phyloP scores from a whole-genome alignment of 2,113 vertebrate genomes.

The Cololabis saira region DNA sequence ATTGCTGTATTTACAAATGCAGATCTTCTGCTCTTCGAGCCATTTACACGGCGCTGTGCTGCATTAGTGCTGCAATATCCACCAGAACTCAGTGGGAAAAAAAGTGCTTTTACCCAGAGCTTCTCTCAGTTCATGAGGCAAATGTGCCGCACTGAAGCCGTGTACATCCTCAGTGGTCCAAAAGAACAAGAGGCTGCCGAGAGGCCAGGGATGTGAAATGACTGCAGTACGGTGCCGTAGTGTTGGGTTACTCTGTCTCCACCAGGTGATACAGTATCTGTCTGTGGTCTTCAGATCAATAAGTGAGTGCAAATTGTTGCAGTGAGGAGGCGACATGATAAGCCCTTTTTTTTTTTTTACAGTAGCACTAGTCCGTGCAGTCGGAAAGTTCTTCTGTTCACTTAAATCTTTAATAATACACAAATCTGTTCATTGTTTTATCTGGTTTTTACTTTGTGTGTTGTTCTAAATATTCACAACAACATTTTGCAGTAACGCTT shows the following conservation, averaged over 20 bases:
- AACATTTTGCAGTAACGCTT: conserved; percentile 27
- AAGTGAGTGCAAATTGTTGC: conserved; percentile 23
- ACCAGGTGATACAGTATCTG: conserved; percentile 55
- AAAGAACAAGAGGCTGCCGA: conserved; percentile 16
- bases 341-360: neutral
- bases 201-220: conserved; percentile 17
- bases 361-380: neutral
- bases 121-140: conserved; percentile 40
- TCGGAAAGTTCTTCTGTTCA: neutral
- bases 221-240: conserved; percentile 34
- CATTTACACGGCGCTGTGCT: conserved; percentile 39
- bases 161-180: conserved; percentile 20
- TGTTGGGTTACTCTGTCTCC: conserved; percentile 46
- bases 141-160: conserved; percentile 29
- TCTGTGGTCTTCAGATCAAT: conserved; percentile 64
- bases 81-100: conserved; percentile 12
- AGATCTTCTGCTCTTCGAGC: conserved; percentile 36
- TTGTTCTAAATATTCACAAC: conserved; percentile 26
- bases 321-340: conserved; percentile 11
- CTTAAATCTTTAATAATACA: conserved; percentile 12
- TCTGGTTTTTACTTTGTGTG: conserved; percentile 3
- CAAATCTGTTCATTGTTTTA: neutral
- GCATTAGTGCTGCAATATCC: conserved; percentile 49
- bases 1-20: conserved; percentile 37
- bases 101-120: conserved; percentile 3